Evolutionary conservation across 2,113 vertebrate species (phyloP).

Genomic region (Vimba vimba): DNA sequence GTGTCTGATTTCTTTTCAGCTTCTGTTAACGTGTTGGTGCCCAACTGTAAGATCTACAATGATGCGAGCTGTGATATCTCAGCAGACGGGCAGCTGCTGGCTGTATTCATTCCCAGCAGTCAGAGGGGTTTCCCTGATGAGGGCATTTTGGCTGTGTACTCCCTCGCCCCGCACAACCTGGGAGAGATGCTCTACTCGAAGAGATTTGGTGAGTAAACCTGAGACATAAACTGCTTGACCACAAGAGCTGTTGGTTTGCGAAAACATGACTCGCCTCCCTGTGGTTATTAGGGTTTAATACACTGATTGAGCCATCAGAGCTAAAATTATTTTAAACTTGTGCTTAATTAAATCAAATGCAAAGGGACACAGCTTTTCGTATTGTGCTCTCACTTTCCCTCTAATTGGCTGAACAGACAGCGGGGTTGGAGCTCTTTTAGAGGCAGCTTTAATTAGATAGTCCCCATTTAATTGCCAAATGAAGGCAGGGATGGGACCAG

Average conservation of each 20-base stretch:
- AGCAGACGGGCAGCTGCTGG: constrained; percentile 93
- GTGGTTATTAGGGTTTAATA: background rate
- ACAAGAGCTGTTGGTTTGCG: background rate
- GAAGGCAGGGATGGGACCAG: background rate
- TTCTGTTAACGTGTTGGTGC: constrained; percentile 94
- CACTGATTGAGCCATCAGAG: constrained; percentile 32
- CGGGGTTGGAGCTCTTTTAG: constrained; percentile 32
- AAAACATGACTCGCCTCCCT: background rate
- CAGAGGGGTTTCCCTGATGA: constrained; percentile 97
- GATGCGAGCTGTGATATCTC: constrained; percentile 98
- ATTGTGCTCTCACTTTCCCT: constrained; percentile 21
- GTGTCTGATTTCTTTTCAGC: constrained; percentile 70
- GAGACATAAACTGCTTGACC: background rate
- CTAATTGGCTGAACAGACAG: constrained; percentile 33
- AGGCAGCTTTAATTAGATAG: constrained; percentile 35
- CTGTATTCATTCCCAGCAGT: constrained; percentile 98
- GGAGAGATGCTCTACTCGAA: constrained; percentile 99
- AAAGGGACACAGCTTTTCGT: background rate
- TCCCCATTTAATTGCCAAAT: constrained; percentile 33
- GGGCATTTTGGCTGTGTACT: constrained; percentile 96
- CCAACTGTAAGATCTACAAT: constrained; percentile 99
- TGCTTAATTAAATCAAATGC: background rate
- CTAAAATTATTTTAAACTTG: constrained; percentile 31
- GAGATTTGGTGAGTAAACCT: constrained; percentile 86
- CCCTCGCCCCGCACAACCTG: constrained; percentile 95